Percentiles rank a stretch among this genome's conserved stretches.
Conservation (phyloP, 2,797 vertebrate genomes). For the Anolis apletophallus region DNA sequence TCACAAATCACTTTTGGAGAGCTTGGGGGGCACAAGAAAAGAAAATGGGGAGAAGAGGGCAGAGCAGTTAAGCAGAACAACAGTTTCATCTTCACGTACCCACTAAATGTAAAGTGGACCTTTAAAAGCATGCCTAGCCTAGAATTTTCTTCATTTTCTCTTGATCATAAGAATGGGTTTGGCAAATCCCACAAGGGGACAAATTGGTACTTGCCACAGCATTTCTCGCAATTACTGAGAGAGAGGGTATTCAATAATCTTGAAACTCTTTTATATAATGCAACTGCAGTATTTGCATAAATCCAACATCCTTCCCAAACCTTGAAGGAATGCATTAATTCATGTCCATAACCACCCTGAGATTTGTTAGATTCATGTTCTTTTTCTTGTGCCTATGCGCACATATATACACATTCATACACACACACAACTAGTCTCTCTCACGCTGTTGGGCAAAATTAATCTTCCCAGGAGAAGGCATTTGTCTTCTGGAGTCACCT, state of each 20-base stretch:
- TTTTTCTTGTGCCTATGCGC: neutral
- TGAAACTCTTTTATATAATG: constrained; percentile 20
- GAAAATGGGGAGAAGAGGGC: too few relatives aligned
- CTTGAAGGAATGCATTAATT: constrained; percentile 30
- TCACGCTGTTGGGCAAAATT: constrained; percentile 26
- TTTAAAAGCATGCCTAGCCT: neutral
- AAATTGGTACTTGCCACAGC: neutral
- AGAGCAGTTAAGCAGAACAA: neutral
- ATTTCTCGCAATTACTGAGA: constrained; percentile 9
- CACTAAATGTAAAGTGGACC: neutral
- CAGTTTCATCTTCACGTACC: neutral
- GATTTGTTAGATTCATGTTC: constrained; percentile 22
- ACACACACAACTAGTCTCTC: neutral
- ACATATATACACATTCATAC: too few relatives aligned
- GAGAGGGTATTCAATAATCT: constrained; percentile 1
- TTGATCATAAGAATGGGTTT: constrained; percentile 20
- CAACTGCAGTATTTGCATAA: neutral
- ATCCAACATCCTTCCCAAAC: neutral
- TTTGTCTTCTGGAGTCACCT: neutral
- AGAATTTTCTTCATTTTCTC: neutral
- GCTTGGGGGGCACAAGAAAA: constrained; percentile 37
- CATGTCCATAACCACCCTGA: neutral
- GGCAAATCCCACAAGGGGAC: constrained; percentile 33
- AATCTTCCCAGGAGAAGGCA: constrained; percentile 12
- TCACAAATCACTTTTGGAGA: constrained; percentile 60